Evolutionary conservation across 2,113 vertebrate genomes (phyloP), one percentile per base, ranked within the genome.

Genomic region (Forbesichthys papilliferus): DNA sequence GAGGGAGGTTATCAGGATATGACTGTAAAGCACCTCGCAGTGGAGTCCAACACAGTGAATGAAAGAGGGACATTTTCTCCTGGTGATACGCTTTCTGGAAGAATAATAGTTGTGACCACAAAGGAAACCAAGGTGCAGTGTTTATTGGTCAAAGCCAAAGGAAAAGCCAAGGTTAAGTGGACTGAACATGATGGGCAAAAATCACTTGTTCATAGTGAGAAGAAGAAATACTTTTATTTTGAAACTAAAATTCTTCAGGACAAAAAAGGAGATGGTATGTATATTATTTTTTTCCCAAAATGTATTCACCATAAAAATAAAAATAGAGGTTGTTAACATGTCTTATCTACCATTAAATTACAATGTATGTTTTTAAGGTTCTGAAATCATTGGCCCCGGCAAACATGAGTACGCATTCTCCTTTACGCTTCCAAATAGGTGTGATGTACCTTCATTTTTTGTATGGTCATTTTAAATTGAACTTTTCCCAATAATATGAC

Each of bases 251-350:
- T 90, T 71, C 78, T 91, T 49, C 90, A 90, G 69, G 88, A 91
- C 57, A 89, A 88, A 78, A 88, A 85, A 81, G 83, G 88, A 71
- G 87, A 90, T 73, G 90, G 88, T 91, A 46, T 47, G 88, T 88
- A 62, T 69, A 51, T 52, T 12, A 11, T 9, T 52, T 13, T 9
- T 4, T 47, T 4, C 13, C 52, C 52, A 54, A 54, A n/a, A 54
- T 4, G 7, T 16, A 54, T 54, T 42, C 36, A 42, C 36, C 4
- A 6, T 8, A 42, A 4, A 42, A 42, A 42, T 8, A 5, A 42
- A 42, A 42, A 42, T 4, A 42, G 36, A 42, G 1, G 36, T 42
- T 42, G 4, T 42, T 42, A 42, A 42, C 36, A 42, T 5, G 36
- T 8, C 36, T 42, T 42, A 11, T n/a, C 51, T 52, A 52, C 51